A percentile compares a stretch with the other conserved stretches of the same genome.
Conservation (phyloP, 2,888 invertebrate species). For the Patella ulyssiponensis region DNA sequence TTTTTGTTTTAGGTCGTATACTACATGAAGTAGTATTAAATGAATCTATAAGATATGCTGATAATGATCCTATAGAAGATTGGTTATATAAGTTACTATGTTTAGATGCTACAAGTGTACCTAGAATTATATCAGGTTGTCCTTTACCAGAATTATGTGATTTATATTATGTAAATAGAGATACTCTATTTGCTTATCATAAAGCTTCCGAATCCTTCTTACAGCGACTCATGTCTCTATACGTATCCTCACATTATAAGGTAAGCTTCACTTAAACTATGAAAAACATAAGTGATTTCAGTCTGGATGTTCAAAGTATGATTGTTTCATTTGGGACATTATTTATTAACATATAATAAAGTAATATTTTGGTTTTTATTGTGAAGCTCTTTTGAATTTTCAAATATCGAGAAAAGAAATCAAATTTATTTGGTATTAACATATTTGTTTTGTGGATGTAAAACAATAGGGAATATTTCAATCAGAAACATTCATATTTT, state of each 20-base stretch:
- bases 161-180: conserved; percentile 80
- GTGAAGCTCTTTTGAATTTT: too few species aligned
- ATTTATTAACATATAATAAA: too few species aligned
- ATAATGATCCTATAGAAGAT: conserved; percentile 85
- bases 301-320: too few species aligned
- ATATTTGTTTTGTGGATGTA: too few species aligned
- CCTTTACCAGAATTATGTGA: conserved; percentile 92
- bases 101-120: conserved; percentile 83
- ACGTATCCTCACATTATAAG: conserved; percentile 98
- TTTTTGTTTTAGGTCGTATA: conserved; percentile 61
- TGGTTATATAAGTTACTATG: conserved; percentile 95
- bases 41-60: conserved; percentile 94
- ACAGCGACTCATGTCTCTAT: conserved; percentile 91
- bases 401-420: too few species aligned
- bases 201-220: conserved; percentile 87
- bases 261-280: conserved; percentile 65
- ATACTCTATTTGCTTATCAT: conserved; percentile 97
- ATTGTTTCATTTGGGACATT: too few species aligned
- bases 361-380: too few species aligned
- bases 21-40: conserved; percentile 80
- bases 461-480: too few species aligned
- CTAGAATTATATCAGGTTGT: conserved; percentile 83
- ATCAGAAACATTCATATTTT: too few species aligned
- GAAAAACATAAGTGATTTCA: too few species aligned
- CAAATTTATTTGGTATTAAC: too few species aligned